These are phyloP conservation scores for Sphaeridia pumilis DNA, from an alignment of 2,888 invertebrate genomes.

Conservation along the genomic window DNA sequence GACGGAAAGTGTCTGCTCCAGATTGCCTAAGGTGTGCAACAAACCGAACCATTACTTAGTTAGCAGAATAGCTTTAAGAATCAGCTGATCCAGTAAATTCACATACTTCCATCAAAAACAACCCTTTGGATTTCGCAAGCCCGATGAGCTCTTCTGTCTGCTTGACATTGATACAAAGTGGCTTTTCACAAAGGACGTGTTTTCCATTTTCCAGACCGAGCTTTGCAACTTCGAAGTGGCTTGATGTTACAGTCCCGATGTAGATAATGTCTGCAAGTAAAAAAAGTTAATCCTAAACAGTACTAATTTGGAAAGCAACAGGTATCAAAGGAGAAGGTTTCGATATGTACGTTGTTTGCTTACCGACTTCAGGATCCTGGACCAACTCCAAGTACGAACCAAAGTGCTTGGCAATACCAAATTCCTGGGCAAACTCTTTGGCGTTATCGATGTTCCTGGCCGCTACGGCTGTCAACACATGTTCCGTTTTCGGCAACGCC, in stretches of 20 bases:
- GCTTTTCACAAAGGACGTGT: slow-evolving; percentile 82
- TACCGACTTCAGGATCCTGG: slow-evolving; percentile 63
- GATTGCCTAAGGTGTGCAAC: slow-evolving; percentile 46
- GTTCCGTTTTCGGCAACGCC: slow-evolving; percentile 57
- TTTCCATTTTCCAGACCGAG: slow-evolving; percentile 69
- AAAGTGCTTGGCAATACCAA: slow-evolving; percentile 58
- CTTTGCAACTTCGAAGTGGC: slow-evolving; percentile 58
- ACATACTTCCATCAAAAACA: slow-evolving; percentile 41
- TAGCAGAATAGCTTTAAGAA: background rate
- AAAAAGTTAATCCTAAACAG: background rate
- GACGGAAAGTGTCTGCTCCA: slow-evolving; percentile 78
- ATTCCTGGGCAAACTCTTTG: slow-evolving; percentile 59
- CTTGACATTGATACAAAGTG: slow-evolving; percentile 65
- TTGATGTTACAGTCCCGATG: slow-evolving; percentile 62
- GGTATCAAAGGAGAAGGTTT: background rate
- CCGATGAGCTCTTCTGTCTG: slow-evolving; percentile 56
- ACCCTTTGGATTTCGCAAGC: slow-evolving; percentile 40
- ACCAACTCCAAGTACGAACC: slow-evolving; percentile 66
- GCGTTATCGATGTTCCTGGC: slow-evolving; percentile 61
- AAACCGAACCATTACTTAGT: background rate
- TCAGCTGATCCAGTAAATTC: background rate
- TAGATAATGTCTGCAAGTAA: slow-evolving; percentile 64
- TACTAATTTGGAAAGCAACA: background rate
- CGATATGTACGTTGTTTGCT: slow-evolving; percentile 30
- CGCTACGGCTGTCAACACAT: slow-evolving; percentile 59